Conservation (phyloP, 2,888 invertebrate genomes). For the Sericinus montela region DNA sequence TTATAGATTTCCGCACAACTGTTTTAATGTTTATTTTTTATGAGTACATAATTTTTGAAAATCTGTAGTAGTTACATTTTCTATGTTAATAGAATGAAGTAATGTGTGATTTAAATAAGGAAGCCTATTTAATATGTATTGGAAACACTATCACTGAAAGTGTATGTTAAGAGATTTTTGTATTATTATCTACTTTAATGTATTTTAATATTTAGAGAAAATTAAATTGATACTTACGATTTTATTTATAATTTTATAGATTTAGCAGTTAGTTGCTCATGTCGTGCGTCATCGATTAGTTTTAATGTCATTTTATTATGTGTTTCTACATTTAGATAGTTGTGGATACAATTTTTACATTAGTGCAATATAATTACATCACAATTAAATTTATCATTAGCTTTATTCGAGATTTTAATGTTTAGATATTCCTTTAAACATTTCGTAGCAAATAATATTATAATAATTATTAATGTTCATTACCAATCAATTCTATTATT, state of each 20-base stretch:
- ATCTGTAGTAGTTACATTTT: not conserved
- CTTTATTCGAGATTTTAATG: constrained; percentile 1
- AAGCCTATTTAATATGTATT: constrained; percentile 12
- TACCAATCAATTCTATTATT: not conserved
- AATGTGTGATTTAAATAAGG: constrained; percentile 3
- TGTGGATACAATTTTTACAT: constrained; percentile 6
- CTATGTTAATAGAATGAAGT: not conserved
- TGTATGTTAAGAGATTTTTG: constrained; percentile 14
- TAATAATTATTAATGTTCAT: no score
- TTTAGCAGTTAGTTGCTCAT: constrained; percentile 51
- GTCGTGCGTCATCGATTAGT: constrained; percentile 58
- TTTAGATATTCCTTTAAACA: not conserved
- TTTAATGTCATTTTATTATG: constrained; percentile 25
- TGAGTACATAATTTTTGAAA: constrained; percentile 7
- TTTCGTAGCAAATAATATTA: no score
- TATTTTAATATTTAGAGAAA: constrained; percentile 1
- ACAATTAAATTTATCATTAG: constrained; percentile 1
- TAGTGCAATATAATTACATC: constrained; percentile 14
- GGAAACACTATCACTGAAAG: constrained; percentile 15
- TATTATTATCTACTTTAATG: constrained; percentile 8
- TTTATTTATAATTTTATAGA: constrained; percentile 23
- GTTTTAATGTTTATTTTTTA: not conserved
- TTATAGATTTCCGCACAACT: constrained; percentile 10
- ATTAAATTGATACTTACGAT: not conserved
- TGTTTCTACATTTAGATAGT: constrained; percentile 23